A percentile compares a stretch with the other conserved stretches of the same genome.
Evolutionary conservation across 2,888 invertebrate genomes (phyloP).

Genomic region (Lithophane semibrunnea): DNA sequence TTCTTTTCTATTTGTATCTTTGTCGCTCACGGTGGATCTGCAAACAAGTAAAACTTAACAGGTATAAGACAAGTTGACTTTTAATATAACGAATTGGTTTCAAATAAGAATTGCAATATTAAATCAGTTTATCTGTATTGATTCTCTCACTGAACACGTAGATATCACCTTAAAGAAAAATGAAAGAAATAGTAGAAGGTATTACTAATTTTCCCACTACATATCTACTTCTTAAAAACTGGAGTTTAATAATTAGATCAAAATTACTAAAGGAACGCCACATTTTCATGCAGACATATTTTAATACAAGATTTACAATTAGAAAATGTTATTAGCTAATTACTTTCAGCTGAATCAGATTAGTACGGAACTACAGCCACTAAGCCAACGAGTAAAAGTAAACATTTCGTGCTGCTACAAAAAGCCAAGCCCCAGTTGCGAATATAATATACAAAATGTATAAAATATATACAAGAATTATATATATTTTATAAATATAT

Average conservation of each 20-base stretch:
- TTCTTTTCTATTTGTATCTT: constrained; percentile 32
- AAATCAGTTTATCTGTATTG: background rate
- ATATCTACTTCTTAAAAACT: background rate
- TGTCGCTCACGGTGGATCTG: constrained; percentile 23
- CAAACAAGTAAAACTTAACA: constrained; percentile 28
- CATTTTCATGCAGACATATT: background rate
- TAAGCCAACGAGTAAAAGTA: background rate
- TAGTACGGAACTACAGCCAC: background rate
- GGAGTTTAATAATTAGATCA: background rate
- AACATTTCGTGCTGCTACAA: background rate
- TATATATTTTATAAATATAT: background rate
- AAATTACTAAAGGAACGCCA: background rate
- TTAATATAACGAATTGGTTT: background rate
- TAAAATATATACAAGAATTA: background rate
- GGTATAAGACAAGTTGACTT: constrained; percentile 6
- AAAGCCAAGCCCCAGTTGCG: background rate
- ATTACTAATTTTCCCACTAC: too few species aligned
- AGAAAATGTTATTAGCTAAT: background rate
- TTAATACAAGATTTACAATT: too few species aligned
- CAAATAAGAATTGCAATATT: background rate
- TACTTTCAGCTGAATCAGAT: background rate
- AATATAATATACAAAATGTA: background rate
- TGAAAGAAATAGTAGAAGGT: background rate
- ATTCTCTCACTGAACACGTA: background rate
- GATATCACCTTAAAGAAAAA: background rate